Percentiles rank a stretch among this genome's conserved stretches.
phyloP scores from a whole-genome alignment of 2,797 vertebrate species.

The Ataeniobius toweri region DNA sequence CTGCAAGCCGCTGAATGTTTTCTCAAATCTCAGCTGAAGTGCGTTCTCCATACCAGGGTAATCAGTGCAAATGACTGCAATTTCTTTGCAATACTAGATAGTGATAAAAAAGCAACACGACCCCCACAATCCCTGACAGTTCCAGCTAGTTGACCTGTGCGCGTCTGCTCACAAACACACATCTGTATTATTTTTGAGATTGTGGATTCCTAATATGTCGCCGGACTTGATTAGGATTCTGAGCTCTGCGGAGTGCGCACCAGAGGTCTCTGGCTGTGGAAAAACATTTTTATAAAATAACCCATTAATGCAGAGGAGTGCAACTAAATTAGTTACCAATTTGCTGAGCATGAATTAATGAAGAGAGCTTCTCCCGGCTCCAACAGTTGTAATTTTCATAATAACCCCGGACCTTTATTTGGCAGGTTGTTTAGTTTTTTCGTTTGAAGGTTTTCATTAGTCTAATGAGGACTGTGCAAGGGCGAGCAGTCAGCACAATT shows the following conservation, averaged over 20 bases:
- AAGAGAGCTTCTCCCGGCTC: slow-evolving; percentile 99
- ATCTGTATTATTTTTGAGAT: slow-evolving; percentile 94
- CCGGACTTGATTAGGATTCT: slow-evolving; percentile 99
- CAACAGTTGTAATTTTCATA: slow-evolving; percentile 99
- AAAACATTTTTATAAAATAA: slow-evolving; percentile 99
- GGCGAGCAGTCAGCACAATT: slow-evolving; percentile 99
- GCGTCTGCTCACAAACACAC: slow-evolving; percentile 54
- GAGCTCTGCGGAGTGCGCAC: slow-evolving; percentile 95
- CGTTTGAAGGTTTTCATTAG: slow-evolving; percentile 99
- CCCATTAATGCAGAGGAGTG: slow-evolving; percentile 99
- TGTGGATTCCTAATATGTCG: slow-evolving; percentile 99
- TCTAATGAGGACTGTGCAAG: slow-evolving; percentile 99
- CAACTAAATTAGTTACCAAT: slow-evolving; percentile 99
- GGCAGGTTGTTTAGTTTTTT: slow-evolving; percentile 99
- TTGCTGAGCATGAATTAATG: slow-evolving; percentile 99
- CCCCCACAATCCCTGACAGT: slow-evolving; percentile 57
- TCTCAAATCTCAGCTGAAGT: slow-evolving; percentile 53
- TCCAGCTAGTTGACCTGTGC: slow-evolving; percentile 62
- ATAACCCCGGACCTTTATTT: slow-evolving; percentile 99
- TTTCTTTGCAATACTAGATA: slow-evolving; percentile 57
- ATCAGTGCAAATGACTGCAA: slow-evolving; percentile 72
- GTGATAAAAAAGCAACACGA: slow-evolving; percentile 34
- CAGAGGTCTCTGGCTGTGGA: slow-evolving; percentile 98
- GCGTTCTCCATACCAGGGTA: slow-evolving; percentile 51
- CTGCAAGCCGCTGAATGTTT: slow-evolving; percentile 33